Percentiles rank a stretch among this genome's conserved stretches.
Evolutionary conservation across 2,113 vertebrate genomes (phyloP).

Genomic region (Monopterus albus): DNA sequence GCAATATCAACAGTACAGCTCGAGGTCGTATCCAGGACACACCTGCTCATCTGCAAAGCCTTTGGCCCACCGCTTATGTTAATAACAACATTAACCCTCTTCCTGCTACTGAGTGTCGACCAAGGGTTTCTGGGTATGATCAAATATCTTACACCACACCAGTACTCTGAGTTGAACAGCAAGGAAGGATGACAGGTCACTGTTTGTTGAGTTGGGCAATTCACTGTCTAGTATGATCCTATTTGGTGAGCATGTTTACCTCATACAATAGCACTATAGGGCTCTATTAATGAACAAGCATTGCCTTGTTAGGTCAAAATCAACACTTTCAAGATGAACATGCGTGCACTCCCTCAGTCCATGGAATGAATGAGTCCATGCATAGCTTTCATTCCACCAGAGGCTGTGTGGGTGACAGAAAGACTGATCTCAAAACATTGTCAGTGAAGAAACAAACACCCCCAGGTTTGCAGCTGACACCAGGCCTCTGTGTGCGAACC

Average conservation of each 20-base stretch:
- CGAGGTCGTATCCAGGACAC: conserved; percentile 48
- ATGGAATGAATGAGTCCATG: conserved; percentile 65
- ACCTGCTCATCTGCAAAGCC: conserved; percentile 57
- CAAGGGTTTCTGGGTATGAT: conserved; percentile 21
- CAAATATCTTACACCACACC: conserved; percentile 25
- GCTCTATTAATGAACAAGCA: conserved; percentile 56
- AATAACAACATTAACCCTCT: conserved; percentile 43
- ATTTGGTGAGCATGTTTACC: conserved; percentile 26
- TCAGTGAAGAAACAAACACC: conserved; percentile 74
- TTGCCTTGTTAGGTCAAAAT: conserved; percentile 56
- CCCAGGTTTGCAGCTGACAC: conserved; percentile 60
- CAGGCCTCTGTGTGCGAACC: conserved; percentile 38
- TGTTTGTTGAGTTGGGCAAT: conserved; percentile 4
- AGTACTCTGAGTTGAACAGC: neutral
- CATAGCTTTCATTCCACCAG: conserved; percentile 67
- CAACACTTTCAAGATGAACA: conserved; percentile 32
- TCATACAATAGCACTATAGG: neutral
- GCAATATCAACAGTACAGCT: conserved; percentile 60
- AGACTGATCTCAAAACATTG: conserved; percentile 51
- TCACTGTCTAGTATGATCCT: conserved; percentile 39
- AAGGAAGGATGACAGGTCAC: conserved; percentile 18
- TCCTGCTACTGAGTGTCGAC: conserved; percentile 39
- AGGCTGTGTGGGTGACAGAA: conserved; percentile 63
- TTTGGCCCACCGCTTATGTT: conserved; percentile 48
- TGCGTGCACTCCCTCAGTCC: conserved; percentile 36